These are phyloP conservation scores for Mirounga angustirostris DNA, from an alignment of 2,113 vertebrate genomes.

Conservation along the genomic window DNA sequence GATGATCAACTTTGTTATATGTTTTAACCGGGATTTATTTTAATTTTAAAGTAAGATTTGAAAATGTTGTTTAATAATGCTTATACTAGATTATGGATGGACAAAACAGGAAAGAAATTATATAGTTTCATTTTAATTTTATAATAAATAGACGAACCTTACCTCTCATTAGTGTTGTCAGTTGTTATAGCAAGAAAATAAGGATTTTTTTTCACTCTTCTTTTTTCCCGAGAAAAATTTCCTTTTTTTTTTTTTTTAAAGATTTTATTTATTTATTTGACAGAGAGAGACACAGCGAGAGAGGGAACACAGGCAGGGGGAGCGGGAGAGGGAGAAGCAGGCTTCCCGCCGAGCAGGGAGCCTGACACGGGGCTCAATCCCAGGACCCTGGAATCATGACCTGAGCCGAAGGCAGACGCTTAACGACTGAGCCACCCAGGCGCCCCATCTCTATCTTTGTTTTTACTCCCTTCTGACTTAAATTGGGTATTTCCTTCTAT, in stretches of 20 bases:
- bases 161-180: neutral
- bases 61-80: neutral
- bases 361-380: too few relatives aligned
- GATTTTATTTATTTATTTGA: too few relatives aligned
- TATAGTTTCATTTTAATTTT: neutral
- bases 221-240: neutral
- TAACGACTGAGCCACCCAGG: too few relatives aligned
- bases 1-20: neutral
- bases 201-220: neutral
- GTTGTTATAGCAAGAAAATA: neutral
- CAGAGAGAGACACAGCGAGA: too few relatives aligned
- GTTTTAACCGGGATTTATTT: neutral
- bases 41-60: neutral
- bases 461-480: neutral
- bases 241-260: too few relatives aligned
- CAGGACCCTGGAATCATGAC: too few relatives aligned
- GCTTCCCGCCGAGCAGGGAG: too few relatives aligned
- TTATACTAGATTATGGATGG: neutral
- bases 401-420: too few relatives aligned
- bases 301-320: too few relatives aligned
- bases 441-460: neutral
- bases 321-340: too few relatives aligned
- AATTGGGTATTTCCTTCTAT: neutral
- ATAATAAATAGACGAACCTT: neutral
- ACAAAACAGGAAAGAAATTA: neutral